Evolutionary conservation across 2,113 vertebrate species (phyloP).

Genomic region (Loxodonta africana): DNA sequence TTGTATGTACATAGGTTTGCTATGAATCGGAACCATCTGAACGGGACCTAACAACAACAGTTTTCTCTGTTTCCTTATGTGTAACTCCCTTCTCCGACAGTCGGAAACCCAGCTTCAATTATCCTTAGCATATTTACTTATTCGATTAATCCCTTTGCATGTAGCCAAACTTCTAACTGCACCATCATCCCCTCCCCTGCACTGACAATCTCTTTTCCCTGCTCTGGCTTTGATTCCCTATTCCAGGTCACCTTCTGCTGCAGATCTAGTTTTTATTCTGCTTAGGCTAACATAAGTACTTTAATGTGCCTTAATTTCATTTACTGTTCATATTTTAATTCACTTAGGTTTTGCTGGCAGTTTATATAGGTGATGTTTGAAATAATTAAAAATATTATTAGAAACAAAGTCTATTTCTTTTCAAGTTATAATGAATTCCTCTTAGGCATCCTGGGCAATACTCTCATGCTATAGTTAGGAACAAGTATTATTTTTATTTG

Average conservation of each 20-base stretch:
- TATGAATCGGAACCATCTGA: no score
- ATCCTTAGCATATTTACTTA: neutral
- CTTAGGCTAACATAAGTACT: neutral
- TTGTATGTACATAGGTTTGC: no score
- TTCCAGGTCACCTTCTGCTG: neutral
- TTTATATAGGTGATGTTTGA: neutral
- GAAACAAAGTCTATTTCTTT: conserved; percentile 6
- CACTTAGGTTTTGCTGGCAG: neutral
- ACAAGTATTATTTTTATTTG: neutral
- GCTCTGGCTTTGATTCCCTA: neutral
- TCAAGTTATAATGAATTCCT: neutral
- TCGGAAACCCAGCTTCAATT: neutral
- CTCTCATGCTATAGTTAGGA: neutral
- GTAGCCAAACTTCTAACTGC: neutral
- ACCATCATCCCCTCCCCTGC: neutral
- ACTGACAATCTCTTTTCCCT: neutral
- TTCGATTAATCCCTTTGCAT: neutral
- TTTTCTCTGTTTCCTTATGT: no score
- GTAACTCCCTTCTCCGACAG: neutral
- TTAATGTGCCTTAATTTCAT: neutral
- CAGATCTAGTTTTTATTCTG: neutral
- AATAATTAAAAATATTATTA: conserved; percentile 26
- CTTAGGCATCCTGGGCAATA: neutral
- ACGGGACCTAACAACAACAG: no score
- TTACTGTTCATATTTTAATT: neutral